Base-by-base conservation (phyloP, 2,113 vertebrate genomes). In the Podiceps cristatus region DNA sequence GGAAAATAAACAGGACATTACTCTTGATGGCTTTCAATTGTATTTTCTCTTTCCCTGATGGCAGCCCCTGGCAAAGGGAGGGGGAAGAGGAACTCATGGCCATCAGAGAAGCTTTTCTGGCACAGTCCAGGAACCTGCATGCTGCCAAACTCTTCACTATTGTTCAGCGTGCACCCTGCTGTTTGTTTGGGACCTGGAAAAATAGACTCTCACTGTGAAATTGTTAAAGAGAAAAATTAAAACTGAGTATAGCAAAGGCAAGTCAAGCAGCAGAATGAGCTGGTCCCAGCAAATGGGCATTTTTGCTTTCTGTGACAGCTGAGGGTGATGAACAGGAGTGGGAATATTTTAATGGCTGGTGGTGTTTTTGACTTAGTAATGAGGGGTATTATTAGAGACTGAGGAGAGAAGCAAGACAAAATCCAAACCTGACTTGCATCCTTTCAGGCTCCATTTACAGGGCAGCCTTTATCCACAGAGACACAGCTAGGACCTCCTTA, bases 1-100 rank as follows among this genome's bases (percentile, higher is more conserved):
- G 94, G 91, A 97, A 96, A 96, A 91, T 67, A 96, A 97, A 96
- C 95, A 97, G 95, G 85, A 93, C 94, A 96, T 96, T 95, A 73
- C 71, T 96, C 85, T 93, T 96, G 81, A 96, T 96, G 87, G 59
- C 24, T 94, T 97, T 89, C 95, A 90, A 96, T 96, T 96, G 95
- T 96, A 86, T 93, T 97, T 97, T 96, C 87, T 94, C 89, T 96
- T 96, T 96, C 89, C 93, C 87, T 93, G 91, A 95, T 97, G 91
- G 96, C 93, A 96, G 91, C 23, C 84, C 40, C 63, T 94, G 94
- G 84, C 78, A 97, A 89, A 91, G 59, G 71, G 18, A 37, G 62
- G 53, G 74, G 69, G 89, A 94, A 91, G 93, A 94, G 93, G 96
- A 97, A 97, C 94, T 96, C 66, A 2, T 45, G 42, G 50, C 89